phyloP scores from a whole-genome alignment of 2,888 invertebrate species.

The Cepaea hortensis region DNA sequence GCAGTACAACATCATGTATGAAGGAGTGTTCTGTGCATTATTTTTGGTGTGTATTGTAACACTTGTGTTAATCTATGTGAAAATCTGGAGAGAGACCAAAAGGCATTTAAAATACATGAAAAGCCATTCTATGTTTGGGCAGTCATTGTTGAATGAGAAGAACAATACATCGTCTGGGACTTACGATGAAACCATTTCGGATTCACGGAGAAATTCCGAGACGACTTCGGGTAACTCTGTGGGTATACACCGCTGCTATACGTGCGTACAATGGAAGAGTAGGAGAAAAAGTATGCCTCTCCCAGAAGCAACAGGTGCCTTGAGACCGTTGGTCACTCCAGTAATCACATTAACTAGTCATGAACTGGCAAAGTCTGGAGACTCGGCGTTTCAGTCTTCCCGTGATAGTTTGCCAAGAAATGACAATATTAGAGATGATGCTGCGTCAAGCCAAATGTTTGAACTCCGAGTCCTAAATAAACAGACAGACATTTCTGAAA shows the following conservation, averaged over 20 bases:
- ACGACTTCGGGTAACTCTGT: not conserved
- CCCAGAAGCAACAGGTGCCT: not conserved
- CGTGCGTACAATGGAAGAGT: not conserved
- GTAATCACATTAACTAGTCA: not conserved
- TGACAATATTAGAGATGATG: not conserved
- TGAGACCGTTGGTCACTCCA: not conserved
- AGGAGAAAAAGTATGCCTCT: not conserved
- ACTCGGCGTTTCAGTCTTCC: not conserved
- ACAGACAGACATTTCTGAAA: not conserved
- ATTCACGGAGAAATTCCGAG: not conserved
- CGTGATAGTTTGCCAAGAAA: not conserved
- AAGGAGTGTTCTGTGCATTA: constrained; percentile 23
- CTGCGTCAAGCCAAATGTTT: not conserved
- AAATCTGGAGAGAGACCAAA: constrained; percentile 48
- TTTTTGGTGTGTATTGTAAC: constrained; percentile 42
- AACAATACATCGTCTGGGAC: not conserved
- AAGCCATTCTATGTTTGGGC: constrained; percentile 13
- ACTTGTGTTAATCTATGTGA: constrained; percentile 32
- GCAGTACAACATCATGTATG: constrained; percentile 48
- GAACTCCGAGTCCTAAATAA: not conserved
- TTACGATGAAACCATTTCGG: not conserved
- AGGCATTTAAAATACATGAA: constrained; percentile 42
- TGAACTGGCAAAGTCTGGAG: not conserved
- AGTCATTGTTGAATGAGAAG: not conserved
- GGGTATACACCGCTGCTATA: not conserved